A percentile compares a stretch with the other conserved stretches of the same genome.
phyloP scores from a whole-genome alignment of 1,140 invertebrate genomes.

The Lordiphosa stackelbergi region DNA sequence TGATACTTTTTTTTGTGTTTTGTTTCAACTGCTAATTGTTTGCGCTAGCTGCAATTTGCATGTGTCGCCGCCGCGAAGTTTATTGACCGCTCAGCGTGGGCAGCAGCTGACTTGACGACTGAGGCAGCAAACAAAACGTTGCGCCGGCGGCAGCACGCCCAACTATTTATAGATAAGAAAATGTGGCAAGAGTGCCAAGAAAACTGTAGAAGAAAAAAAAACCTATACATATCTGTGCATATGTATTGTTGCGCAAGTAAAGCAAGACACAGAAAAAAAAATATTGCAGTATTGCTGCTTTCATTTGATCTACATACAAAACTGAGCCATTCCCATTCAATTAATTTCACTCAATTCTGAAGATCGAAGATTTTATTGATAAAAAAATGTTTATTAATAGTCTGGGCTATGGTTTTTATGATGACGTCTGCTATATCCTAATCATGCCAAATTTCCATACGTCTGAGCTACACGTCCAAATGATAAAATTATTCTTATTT shows the following conservation, averaged over 20 bases:
- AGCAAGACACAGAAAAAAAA: slow-evolving; percentile 7
- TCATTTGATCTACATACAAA: background rate
- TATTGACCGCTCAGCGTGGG: slow-evolving; percentile 67
- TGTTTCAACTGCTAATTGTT: slow-evolving; percentile 43
- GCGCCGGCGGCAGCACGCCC: slow-evolving; percentile 37
- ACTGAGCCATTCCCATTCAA: background rate
- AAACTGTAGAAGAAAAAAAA: slow-evolving; percentile 40
- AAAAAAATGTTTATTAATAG: no score
- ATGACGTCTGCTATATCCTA: no score
- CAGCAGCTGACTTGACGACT: slow-evolving; percentile 32
- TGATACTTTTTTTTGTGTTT: slow-evolving; percentile 30
- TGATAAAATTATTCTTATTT: no score
- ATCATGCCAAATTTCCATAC: no score
- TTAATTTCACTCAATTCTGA: background rate
- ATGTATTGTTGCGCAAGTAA: slow-evolving; percentile 25
- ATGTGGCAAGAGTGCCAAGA: slow-evolving; percentile 65
- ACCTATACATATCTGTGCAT: slow-evolving; percentile 11
- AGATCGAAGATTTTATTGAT: background rate
- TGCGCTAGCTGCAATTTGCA: slow-evolving; percentile 66
- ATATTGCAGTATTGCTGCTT: slow-evolving; percentile 14
- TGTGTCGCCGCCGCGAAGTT: slow-evolving; percentile 62
- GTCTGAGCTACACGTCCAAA: no score
- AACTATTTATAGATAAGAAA: slow-evolving; percentile 75
- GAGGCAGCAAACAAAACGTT: slow-evolving; percentile 1
- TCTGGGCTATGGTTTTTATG: no score